Evolutionary conservation across 2,797 vertebrate species (phyloP).

Genomic region (Falco peregrinus): DNA sequence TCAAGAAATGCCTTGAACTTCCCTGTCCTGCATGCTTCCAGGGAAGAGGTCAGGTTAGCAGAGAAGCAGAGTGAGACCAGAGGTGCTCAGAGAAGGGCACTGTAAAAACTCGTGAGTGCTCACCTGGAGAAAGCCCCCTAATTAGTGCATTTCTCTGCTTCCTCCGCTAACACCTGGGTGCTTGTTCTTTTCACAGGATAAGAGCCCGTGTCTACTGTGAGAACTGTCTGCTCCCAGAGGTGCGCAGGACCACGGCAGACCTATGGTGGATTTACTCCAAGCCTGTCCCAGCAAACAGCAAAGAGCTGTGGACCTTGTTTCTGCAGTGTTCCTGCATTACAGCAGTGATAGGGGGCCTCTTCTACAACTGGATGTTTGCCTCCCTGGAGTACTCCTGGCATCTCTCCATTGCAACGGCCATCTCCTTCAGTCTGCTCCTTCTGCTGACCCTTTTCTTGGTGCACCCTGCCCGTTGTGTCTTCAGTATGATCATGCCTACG

Average conservation of each 20-base stretch:
- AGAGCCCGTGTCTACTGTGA: neutral
- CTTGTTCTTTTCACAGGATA: slow-evolving; percentile 5
- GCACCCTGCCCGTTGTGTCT: slow-evolving; percentile 88
- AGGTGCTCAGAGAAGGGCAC: neutral
- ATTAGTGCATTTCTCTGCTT: neutral
- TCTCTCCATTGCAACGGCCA: slow-evolving; percentile 36
- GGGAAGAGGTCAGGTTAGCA: neutral
- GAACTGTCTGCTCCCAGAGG: slow-evolving; percentile 12
- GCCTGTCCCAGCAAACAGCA: slow-evolving; percentile 73
- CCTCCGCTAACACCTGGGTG: neutral
- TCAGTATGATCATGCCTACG: slow-evolving; percentile 85
- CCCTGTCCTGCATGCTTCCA: neutral
- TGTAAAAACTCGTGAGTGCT: neutral
- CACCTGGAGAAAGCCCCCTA: neutral
- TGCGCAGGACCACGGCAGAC: neutral
- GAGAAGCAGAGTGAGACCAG: neutral
- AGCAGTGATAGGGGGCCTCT: slow-evolving; percentile 71
- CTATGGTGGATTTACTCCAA: slow-evolving; percentile 85
- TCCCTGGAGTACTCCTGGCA: slow-evolving; percentile 77
- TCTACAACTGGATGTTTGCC: slow-evolving; percentile 83
- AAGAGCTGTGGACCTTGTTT: slow-evolving; percentile 79
- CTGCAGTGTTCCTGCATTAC: slow-evolving; percentile 80
- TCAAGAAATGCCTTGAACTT: neutral
- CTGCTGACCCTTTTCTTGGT: slow-evolving; percentile 80
- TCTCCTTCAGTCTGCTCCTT: slow-evolving; percentile 73